Evolutionary conservation across 2,113 vertebrate genomes (phyloP).

Genomic region (Epinephelus moara): DNA sequence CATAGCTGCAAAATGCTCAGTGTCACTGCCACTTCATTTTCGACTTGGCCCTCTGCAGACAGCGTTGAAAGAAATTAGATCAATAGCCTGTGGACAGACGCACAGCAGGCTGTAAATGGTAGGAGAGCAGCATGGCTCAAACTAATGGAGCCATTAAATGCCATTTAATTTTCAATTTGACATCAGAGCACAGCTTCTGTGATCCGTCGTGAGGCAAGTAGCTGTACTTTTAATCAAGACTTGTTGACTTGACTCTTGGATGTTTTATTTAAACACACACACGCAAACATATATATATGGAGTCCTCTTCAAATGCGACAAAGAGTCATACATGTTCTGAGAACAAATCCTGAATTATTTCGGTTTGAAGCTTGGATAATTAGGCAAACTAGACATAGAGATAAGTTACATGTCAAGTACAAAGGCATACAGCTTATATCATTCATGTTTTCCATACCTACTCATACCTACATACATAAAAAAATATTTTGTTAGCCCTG

Average conservation of each 20-base stretch:
- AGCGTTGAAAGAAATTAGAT: constrained; percentile 42
- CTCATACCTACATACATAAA: no score
- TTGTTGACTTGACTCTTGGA: no score
- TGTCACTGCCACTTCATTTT: constrained; percentile 45
- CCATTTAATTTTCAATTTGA: constrained; percentile 25
- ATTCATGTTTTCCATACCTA: no score
- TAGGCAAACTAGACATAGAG: no score
- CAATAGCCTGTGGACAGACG: constrained; percentile 30
- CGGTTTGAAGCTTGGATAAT: no score
- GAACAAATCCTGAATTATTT: neutral
- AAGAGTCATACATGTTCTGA: neutral
- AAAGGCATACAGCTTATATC: no score
- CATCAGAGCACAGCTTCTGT: neutral
- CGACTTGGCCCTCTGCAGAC: constrained; percentile 8
- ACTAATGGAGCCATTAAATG: constrained; percentile 19
- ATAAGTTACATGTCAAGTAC: no score
- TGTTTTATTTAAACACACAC: no score
- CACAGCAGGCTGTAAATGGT: constrained; percentile 20
- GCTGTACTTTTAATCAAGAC: neutral
- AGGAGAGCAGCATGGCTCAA: constrained; percentile 8
- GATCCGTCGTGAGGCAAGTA: neutral
- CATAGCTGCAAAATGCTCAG: constrained; percentile 15
- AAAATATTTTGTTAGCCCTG: no score
- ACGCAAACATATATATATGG: neutral
- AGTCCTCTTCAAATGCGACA: neutral